Evolutionary conservation across 1,140 invertebrate genomes (phyloP).

Genomic region (Chionoecetes opilio): DNA sequence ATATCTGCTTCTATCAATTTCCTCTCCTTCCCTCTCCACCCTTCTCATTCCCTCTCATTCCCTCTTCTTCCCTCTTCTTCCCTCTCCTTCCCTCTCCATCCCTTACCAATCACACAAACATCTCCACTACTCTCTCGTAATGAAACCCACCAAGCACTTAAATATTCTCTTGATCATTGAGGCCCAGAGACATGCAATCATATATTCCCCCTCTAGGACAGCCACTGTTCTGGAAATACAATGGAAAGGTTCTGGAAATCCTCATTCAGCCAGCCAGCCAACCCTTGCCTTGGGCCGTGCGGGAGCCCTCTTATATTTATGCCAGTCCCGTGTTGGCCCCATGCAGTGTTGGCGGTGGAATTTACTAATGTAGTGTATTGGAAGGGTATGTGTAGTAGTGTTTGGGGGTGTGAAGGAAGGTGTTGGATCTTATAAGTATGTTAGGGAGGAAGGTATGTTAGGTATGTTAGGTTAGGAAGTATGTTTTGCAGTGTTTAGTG

Average conservation of each 20-base stretch:
- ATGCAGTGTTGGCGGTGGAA: background rate
- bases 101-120: background rate
- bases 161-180: no score
- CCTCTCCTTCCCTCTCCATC: background rate
- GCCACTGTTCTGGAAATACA: no score
- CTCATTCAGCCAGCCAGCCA: background rate
- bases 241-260: no score
- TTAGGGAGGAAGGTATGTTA: background rate
- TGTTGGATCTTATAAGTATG: background rate
- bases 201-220: no score
- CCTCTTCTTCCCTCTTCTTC: background rate
- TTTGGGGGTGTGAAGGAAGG: background rate
- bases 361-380: constrained; percentile 13
- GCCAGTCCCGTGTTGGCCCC: background rate
- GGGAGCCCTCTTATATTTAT: background rate
- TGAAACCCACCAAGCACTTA: no score
- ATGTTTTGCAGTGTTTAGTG: no score
- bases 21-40: no score
- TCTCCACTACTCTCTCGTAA: no score
- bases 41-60: background rate
- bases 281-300: background rate
- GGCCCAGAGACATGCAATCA: no score
- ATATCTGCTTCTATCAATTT: no score
- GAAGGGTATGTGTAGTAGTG: background rate
- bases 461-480: no score